Evolutionary conservation across 2,797 vertebrate genomes (phyloP), one percentile per base, ranked within the genome.

Genomic region (Urocyon cinereoargenteus): DNA sequence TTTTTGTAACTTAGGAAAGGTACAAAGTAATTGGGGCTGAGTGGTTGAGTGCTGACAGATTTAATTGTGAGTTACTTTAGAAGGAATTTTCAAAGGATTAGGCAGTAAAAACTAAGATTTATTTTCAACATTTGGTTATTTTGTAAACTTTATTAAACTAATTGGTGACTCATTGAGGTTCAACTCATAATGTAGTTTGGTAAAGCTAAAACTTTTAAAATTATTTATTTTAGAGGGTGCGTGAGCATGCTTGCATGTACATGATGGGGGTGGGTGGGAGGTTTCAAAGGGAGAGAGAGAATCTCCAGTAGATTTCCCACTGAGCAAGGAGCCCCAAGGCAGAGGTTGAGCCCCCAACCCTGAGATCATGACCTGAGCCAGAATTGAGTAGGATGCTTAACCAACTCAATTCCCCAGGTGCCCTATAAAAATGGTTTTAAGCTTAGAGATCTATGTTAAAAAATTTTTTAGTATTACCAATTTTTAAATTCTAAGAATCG

Each of bases 31-130:
- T 94, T 87, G 36, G 61, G 49, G 24, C 13, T 72, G 55, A 86
- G 75, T 95, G 59, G 68, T 8, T 55, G 61, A 73, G 45, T 95
- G 93, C 19, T 94, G 31, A 62, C 22, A 90, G 45, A 83, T 87
- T 94, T 85, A 75, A 88, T 88, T 94, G 59, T 87, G 77, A 91
- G 22, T 86, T 95, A 93, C 66, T 86, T 86, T 90, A 89, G 77
- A 72, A 90, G 45, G 40, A 94, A 93, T 90, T 97, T 92, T 97
- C 59, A 90, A 91, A 90, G 26, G 36, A 78, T 83, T 78, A 16
- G 13, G 9, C 77, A 22, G n/a, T 89, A 70, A 88, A 90, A 91
- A 51, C 61, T 84, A 55, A 87, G 12, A 31, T 92, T 96, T 97
- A 83, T 53, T 93, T 89, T 92, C 61, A 83, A 68, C 57, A 78